Evolutionary conservation across 1,140 invertebrate genomes (phyloP).

Genomic region (Philotrypesis tridentata): DNA sequence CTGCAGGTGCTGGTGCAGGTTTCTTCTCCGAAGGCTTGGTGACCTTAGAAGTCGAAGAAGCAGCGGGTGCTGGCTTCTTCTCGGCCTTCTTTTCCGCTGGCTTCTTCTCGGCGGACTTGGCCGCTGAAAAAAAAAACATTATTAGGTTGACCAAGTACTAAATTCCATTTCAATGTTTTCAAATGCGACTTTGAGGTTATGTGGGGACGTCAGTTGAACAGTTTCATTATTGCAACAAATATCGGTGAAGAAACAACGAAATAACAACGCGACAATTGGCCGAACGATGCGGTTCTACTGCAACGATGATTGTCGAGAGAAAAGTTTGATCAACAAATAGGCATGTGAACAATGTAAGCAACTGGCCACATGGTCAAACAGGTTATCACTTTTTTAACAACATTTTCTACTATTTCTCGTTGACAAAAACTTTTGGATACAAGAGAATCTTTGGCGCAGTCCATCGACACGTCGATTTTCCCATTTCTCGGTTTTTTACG

Average conservation of each 20-base stretch:
- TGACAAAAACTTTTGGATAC: not conserved
- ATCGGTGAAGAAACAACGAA: not conserved
- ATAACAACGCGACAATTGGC: not conserved
- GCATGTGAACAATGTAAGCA: constrained; percentile 14
- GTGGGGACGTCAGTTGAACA: not conserved
- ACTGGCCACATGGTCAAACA: constrained; percentile 38
- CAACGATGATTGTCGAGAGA: not conserved
- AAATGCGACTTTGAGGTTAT: not conserved
- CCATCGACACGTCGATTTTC: not conserved
- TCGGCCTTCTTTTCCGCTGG: constrained; percentile 76
- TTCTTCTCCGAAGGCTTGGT: constrained; percentile 67
- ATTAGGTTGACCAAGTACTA: constrained; percentile 38
- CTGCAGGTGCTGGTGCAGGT: constrained; percentile 65
- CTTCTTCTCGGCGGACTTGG: constrained; percentile 79
- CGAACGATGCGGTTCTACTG: not conserved
- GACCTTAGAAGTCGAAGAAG: constrained; percentile 57
- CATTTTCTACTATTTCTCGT: not conserved
- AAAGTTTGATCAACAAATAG: not conserved
- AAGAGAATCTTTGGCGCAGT: constrained; percentile 6
- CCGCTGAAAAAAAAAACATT: constrained; percentile 63
- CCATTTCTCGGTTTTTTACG: not conserved
- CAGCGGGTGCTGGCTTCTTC: constrained; percentile 69
- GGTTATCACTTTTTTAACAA: constrained; percentile 3
- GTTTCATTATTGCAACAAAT: not conserved
- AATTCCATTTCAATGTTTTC: not conserved